Evolutionary conservation across 2,797 vertebrate species (phyloP).

Genomic region (Alectoris magna): DNA sequence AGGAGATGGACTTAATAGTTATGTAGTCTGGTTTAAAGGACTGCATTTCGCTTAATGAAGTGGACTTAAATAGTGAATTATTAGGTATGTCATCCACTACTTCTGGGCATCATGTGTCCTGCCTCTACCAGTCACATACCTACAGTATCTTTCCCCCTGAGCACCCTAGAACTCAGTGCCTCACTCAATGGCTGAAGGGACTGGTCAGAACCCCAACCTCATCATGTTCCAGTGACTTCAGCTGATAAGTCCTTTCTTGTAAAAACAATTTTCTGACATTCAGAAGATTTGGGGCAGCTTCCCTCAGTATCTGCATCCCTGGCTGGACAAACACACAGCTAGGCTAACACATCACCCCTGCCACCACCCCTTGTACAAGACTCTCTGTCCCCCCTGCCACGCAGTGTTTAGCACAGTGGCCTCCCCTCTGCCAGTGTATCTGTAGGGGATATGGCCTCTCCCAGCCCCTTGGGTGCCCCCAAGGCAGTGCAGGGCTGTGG

Average conservation of each 20-base stretch:
- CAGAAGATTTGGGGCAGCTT: not conserved
- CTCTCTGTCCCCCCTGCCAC: not conserved
- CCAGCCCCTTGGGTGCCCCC: no score
- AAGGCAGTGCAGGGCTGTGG: not conserved
- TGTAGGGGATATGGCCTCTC: not conserved
- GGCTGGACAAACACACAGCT: not conserved
- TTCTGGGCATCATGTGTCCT: not conserved
- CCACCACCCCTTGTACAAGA: not conserved
- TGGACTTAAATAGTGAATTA: not conserved
- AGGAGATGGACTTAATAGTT: not conserved
- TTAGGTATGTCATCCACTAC: not conserved
- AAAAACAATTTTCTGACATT: not conserved
- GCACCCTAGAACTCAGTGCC: fast-evolving
- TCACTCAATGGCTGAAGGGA: not conserved
- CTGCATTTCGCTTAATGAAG: not conserved
- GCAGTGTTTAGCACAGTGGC: not conserved
- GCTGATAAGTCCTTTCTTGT: not conserved
- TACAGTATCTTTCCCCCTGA: not conserved
- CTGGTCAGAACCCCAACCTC: not conserved
- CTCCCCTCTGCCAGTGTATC: not conserved
- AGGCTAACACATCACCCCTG: not conserved
- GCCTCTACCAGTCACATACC: not conserved
- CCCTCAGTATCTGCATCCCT: not conserved
- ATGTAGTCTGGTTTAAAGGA: not conserved
- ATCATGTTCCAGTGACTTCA: not conserved